Evolutionary conservation across 2,113 vertebrate species (phyloP).

Genomic region (Macroglossus sobrinus): DNA sequence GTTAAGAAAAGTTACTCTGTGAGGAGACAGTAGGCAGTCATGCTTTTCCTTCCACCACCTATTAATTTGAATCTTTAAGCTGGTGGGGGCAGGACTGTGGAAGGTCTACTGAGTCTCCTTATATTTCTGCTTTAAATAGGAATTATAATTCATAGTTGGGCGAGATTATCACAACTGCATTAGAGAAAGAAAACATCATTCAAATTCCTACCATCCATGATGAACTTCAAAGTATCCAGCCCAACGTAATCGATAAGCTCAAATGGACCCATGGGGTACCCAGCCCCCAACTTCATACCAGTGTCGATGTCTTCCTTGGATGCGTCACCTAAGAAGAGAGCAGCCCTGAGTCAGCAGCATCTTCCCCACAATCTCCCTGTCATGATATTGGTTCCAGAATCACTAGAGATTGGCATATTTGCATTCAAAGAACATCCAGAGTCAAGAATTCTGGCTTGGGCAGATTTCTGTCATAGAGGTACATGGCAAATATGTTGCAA

Average conservation of each 20-base stretch:
- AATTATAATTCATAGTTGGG: not conserved
- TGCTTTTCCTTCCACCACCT: not conserved
- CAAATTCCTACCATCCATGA: conserved; percentile 89
- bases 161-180: not conserved
- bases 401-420: not conserved
- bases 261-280: conserved; percentile 98
- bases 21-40: not conserved
- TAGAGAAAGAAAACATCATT: not conserved
- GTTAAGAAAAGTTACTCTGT: not conserved
- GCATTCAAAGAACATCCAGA: not conserved
- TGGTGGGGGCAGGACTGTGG: not conserved
- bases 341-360: not conserved
- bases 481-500: not conserved
- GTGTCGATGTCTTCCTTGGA: conserved; percentile 97
- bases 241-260: conserved; percentile 97
- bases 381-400: accelerated
- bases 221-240: conserved; percentile 94
- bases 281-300: conserved; percentile 96
- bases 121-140: not conserved
- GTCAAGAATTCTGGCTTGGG: not conserved
- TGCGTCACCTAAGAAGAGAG: conserved; percentile 87
- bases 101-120: not conserved
- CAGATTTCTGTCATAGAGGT: not conserved
- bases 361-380: not conserved
- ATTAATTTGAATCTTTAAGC: not conserved